Percentiles rank a stretch among this genome's conserved stretches.
phyloP scores from a whole-genome alignment of 2,797 vertebrate genomes.

The Gymnothorax javanicus region DNA sequence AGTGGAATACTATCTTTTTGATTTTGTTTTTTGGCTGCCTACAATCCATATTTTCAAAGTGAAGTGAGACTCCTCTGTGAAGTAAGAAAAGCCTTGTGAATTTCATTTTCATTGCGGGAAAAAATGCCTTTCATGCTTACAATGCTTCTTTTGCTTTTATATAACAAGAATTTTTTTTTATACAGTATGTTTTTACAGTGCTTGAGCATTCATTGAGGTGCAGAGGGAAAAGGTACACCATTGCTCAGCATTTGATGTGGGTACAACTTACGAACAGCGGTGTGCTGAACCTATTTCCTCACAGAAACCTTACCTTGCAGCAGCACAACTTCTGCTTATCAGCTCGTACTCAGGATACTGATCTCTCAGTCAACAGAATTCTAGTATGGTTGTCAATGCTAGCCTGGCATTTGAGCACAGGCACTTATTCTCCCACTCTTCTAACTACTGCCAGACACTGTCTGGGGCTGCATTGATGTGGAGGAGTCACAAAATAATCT shows the following conservation, averaged over 20 bases:
- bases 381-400: not conserved
- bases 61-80: not conserved
- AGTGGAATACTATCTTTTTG: not conserved
- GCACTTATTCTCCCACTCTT: not conserved
- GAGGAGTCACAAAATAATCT: conserved; percentile 1
- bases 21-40: not conserved
- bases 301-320: no score
- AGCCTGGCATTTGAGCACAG: not conserved
- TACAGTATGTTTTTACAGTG: no score
- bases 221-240: no score
- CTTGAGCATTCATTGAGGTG: no score
- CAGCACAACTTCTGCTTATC: no score
- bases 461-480: not conserved
- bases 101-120: not conserved
- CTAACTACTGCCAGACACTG: not conserved
- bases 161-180: not conserved
- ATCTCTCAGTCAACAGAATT: not conserved
- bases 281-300: no score
- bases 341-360: no score
- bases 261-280: no score
- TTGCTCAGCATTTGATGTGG: no score
- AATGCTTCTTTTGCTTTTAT: not conserved
- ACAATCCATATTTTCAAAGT: not conserved
- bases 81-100: not conserved
- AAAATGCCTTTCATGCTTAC: no score